Evolutionary conservation across 2,888 invertebrate genomes (phyloP).

Genomic region (Carterocephalus palaemon): DNA sequence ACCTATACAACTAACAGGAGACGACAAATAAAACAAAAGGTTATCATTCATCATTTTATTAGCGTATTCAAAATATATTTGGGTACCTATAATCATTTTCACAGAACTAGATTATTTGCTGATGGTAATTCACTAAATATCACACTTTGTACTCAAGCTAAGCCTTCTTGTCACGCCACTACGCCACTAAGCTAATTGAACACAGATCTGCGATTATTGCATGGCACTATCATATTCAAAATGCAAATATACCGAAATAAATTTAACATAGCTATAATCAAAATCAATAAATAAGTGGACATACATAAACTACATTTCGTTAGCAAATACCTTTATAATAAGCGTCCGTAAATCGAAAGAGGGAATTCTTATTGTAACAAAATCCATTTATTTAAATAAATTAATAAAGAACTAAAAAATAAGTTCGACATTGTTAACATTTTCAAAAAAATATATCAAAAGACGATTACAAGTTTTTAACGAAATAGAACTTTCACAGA

Average conservation of each 20-base stretch:
- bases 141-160: constrained; percentile 61
- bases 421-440: too few species aligned
- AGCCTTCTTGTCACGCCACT: constrained; percentile 34
- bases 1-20: not conserved
- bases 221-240: constrained; percentile 35
- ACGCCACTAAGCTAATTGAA: constrained; percentile 17
- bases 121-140: constrained; percentile 41
- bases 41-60: constrained; percentile 41
- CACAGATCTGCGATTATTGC: constrained; percentile 30
- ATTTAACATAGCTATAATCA: constrained; percentile 20
- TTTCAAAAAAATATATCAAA: too few species aligned
- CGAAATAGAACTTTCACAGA: too few species aligned
- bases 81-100: constrained; percentile 51
- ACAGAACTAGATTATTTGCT: constrained; percentile 49
- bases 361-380: too few species aligned
- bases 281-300: constrained; percentile 8
- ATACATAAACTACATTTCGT: too few species aligned
- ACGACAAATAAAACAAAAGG: constrained; percentile 21
- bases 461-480: too few species aligned
- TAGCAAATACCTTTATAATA: too few species aligned
- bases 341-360: too few species aligned
- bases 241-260: constrained; percentile 24
- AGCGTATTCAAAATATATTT: constrained; percentile 72
- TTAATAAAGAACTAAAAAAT: too few species aligned
- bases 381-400: too few species aligned